These are phyloP conservation scores for Lithophane socia DNA, from an alignment of 2,888 invertebrate species.

Conservation along the genomic window DNA sequence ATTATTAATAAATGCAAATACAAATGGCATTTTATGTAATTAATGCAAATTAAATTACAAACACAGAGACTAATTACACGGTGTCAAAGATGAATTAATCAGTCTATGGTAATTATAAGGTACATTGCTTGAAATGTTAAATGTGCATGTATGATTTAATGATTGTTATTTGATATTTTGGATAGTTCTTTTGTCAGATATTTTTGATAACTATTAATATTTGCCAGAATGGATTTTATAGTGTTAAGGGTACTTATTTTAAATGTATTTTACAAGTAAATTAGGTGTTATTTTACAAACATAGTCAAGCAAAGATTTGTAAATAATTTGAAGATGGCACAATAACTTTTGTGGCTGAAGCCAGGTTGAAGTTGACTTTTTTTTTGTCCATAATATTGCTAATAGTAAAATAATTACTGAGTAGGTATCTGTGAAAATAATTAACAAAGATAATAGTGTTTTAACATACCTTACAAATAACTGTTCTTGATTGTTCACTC, in stretches of 20 bases:
- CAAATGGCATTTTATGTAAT: conserved; percentile 72
- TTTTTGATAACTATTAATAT: not conserved
- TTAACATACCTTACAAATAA: conserved; percentile 97
- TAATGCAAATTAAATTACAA: conserved; percentile 80
- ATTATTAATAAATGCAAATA: conserved; percentile 73
- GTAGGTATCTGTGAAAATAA: too few relatives aligned
- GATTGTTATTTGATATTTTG: conserved; percentile 6
- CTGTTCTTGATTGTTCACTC: conserved; percentile 98
- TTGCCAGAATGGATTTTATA: not conserved
- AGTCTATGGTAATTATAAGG: conserved; percentile 65
- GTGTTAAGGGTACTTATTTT: too few relatives aligned
- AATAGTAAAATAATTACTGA: not conserved
- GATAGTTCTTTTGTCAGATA: not conserved
- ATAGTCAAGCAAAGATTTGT: not conserved
- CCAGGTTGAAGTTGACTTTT: not conserved
- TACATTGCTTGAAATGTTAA: conserved; percentile 53
- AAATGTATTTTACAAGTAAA: not conserved
- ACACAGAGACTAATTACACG: conserved; percentile 72
- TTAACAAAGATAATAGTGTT: not conserved
- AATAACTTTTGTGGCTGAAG: not conserved
- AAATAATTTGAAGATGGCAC: not conserved
- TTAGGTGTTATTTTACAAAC: not conserved
- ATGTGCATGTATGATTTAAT: conserved; percentile 8
- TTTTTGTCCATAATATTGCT: not conserved
- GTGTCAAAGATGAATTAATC: conserved; percentile 79